Percentiles rank a stretch among this genome's conserved stretches.
phyloP scores from a whole-genome alignment of 2,797 vertebrate species.

The Anniella stebbinsi region DNA sequence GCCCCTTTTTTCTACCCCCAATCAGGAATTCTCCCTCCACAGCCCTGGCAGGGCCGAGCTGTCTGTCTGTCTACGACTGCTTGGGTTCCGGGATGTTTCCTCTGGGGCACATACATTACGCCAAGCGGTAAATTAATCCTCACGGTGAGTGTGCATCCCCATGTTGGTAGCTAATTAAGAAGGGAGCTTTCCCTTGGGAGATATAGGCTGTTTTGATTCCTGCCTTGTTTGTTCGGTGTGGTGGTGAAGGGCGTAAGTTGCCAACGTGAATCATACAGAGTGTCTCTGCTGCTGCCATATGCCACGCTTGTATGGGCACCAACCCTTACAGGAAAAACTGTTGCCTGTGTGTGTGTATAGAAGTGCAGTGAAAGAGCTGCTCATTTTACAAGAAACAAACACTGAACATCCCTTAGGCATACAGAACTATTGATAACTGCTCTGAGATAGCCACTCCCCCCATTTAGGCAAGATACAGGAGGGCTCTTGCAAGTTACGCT shows the following conservation, averaged over 20 bases:
- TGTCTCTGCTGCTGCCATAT: neutral
- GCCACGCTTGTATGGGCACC: too few species aligned
- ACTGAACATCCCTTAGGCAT: neutral
- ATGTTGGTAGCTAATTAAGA: constrained; percentile 48
- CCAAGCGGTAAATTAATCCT: constrained; percentile 40
- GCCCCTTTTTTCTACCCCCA: neutral
- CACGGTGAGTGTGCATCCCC: neutral
- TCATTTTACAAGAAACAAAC: neutral
- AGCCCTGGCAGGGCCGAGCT: neutral
- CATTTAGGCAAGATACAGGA: neutral
- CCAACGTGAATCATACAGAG: neutral
- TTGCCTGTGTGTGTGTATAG: accelerated
- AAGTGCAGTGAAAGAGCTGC: neutral
- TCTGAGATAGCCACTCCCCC: neutral
- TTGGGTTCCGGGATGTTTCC: constrained; percentile 23
- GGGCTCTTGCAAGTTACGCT: neutral
- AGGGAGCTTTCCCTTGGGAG: constrained; percentile 30
- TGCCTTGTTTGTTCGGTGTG: constrained; percentile 33
- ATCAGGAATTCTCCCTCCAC: neutral
- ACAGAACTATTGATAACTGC: neutral
- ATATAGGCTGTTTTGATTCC: constrained; percentile 41
- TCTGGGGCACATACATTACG: neutral
- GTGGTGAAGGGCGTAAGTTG: constrained; percentile 37
- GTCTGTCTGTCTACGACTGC: neutral
- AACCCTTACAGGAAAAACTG: neutral